A percentile compares a stretch with the other conserved stretches of the same genome.
These are phyloP conservation scores for Prunella fulvescens DNA, from an alignment of 2,113 vertebrate genomes.

Conservation along the genomic window DNA sequence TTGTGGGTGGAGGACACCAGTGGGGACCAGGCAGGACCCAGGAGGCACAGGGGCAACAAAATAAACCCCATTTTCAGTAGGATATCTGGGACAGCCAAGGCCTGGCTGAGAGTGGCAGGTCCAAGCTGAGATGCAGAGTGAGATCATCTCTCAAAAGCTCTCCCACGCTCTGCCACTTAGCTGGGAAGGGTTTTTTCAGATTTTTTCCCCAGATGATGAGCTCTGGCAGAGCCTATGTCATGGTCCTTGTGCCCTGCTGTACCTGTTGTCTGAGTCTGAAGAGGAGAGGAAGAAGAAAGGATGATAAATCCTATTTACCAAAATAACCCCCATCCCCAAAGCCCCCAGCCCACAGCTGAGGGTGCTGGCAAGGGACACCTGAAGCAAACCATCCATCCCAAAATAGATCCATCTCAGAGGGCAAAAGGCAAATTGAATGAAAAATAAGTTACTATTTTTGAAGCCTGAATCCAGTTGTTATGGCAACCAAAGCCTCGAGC, in stretches of 20 bases:
- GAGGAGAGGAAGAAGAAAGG: neutral
- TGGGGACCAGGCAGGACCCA: neutral
- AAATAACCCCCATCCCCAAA: neutral
- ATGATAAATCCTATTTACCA: rapidly evolving
- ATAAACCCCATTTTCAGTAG: neutral
- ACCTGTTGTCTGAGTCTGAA: neutral
- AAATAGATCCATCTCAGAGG: conserved; percentile 59
- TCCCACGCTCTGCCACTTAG: conserved; percentile 16
- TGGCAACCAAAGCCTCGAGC: conserved; percentile 70
- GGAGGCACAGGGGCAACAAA: neutral
- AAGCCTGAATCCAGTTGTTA: conserved; percentile 71
- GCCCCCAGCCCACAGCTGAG: neutral
- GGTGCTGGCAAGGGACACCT: conserved; percentile 2
- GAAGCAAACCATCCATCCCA: conserved; percentile 2
- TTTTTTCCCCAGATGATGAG: neutral
- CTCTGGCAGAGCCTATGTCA: neutral
- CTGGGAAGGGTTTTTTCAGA: neutral
- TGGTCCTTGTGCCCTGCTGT: neutral
- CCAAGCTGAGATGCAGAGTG: conserved; percentile 7
- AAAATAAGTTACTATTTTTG: conserved; percentile 79
- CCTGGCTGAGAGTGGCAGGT: neutral
- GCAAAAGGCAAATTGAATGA: conserved; percentile 71
- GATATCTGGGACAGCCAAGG: conserved; percentile 2
- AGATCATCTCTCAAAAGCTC: conserved; percentile 20
- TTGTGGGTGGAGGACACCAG: neutral